Conservation (phyloP, 2,113 vertebrate species). For the Pan paniscus region DNA sequence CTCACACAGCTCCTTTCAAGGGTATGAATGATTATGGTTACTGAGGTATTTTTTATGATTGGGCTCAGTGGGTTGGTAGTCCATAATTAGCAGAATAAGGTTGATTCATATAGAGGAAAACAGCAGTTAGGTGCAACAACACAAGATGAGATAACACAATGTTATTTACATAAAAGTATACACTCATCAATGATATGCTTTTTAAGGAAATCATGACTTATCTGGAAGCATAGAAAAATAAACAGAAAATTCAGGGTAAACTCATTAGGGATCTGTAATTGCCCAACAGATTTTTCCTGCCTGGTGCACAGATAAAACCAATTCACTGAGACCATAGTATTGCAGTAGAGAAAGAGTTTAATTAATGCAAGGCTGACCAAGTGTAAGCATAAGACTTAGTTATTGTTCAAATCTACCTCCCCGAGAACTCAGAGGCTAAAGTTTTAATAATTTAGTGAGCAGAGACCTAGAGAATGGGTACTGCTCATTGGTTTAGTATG, state of each 20-base stretch:
- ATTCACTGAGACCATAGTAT: too few relatives aligned
- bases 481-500: too few relatives aligned
- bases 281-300: not conserved
- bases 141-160: not conserved
- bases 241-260: not conserved
- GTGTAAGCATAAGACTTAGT: too few relatives aligned
- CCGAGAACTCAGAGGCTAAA: too few relatives aligned
- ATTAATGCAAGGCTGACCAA: too few relatives aligned
- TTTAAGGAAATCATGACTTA: not conserved
- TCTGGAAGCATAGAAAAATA: not conserved
- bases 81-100: not conserved
- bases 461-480: too few relatives aligned
- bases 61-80: not conserved
- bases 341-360: too few relatives aligned
- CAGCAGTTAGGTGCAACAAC: not conserved
- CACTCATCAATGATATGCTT: not conserved
- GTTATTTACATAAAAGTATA: not conserved
- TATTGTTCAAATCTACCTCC: too few relatives aligned
- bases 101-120: not conserved
- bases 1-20: not conserved
- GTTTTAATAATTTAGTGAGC: too few relatives aligned
- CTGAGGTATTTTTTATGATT: not conserved
- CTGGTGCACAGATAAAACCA: too few relatives aligned
- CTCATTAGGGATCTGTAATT: not conserved
- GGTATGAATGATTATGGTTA: not conserved